Evolutionary conservation across 1,140 invertebrate species (phyloP).

Genomic region (Trichonephila clavata): DNA sequence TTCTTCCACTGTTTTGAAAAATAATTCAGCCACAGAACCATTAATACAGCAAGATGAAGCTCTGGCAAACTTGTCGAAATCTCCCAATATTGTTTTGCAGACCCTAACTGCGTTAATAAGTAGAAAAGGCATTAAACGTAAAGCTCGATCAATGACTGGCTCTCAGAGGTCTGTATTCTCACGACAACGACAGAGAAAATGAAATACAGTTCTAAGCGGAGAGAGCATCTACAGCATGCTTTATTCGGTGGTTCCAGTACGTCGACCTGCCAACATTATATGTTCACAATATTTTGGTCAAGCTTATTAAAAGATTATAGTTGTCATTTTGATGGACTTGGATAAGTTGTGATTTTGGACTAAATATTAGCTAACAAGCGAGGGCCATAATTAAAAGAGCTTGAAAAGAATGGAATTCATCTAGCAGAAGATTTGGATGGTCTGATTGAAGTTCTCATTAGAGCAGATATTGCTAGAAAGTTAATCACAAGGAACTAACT

Average conservation of each 20-base stretch:
- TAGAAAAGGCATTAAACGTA: neutral
- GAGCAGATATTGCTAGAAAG: neutral
- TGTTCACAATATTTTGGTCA: neutral
- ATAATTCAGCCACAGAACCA: neutral
- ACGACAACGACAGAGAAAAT: neutral
- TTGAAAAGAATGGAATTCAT: neutral
- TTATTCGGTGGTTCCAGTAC: no score
- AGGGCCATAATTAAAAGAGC: neutral
- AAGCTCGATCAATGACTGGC: neutral
- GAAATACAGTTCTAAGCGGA: neutral
- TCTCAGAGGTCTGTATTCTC: constrained; percentile 33
- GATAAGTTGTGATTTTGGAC: constrained; percentile 21
- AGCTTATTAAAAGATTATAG: neutral
- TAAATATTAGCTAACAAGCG: neutral
- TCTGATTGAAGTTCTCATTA: constrained; percentile 20
- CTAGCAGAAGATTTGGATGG: neutral
- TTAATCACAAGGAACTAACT: neutral
- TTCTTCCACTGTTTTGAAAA: neutral
- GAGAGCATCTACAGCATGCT: neutral
- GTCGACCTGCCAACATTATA: no score
- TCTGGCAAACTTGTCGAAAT: neutral
- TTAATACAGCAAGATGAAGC: neutral
- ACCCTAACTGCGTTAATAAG: neutral
- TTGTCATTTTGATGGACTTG: constrained; percentile 21
- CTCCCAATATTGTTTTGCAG: neutral